These are phyloP conservation scores for Oxytorus armatus DNA, from an alignment of 2,888 invertebrate genomes.

Conservation along the genomic window DNA sequence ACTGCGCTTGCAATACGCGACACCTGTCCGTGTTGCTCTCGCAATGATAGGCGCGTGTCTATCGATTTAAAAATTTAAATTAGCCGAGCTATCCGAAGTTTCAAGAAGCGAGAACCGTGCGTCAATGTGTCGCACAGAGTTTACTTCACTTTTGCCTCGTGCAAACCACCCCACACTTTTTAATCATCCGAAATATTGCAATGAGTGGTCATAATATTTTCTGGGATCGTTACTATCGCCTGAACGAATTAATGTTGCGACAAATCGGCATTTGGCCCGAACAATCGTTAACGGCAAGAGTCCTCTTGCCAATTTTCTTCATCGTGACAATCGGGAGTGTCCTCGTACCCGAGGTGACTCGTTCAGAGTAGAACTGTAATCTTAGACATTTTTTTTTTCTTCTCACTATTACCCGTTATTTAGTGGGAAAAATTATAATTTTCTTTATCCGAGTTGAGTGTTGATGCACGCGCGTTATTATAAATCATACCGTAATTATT, in stretches of 20 bases:
- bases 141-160: background rate
- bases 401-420: too few relatives aligned
- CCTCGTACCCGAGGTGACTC: background rate
- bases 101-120: background rate
- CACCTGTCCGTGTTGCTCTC: background rate
- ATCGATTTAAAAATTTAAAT: background rate
- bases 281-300: conserved; percentile 2
- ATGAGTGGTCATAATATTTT: background rate
- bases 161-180: background rate
- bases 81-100: background rate
- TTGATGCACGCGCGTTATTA: too few relatives aligned
- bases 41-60: background rate
- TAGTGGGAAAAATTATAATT: too few relatives aligned
- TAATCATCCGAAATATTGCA: background rate
- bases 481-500: too few relatives aligned
- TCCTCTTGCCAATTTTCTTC: background rate
- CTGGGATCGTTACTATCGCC: background rate
- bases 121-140: background rate
- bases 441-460: too few relatives aligned
- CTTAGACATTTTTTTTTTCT: too few relatives aligned
- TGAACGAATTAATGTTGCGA: background rate
- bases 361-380: too few relatives aligned
- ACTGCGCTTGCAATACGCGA: too few relatives aligned
- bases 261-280: conserved; percentile 50
- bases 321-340: background rate